Evolutionary conservation across 2,797 vertebrate species (phyloP).

Genomic region (Cuniculus paca): DNA sequence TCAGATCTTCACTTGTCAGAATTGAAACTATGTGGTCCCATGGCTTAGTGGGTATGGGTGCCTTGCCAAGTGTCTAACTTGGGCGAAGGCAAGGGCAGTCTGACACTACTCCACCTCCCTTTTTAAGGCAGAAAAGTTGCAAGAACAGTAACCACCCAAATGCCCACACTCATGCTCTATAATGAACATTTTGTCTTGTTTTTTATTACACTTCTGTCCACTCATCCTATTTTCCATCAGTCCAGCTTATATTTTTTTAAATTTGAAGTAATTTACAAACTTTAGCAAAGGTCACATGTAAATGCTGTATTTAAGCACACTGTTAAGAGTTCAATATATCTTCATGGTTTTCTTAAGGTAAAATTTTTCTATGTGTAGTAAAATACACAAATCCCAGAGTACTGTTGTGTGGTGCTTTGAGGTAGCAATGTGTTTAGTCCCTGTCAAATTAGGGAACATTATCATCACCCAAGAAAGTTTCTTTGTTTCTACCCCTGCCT

Average conservation of each 20-base stretch:
- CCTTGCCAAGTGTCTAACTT: neutral
- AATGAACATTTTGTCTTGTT: neutral
- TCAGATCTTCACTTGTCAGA: slow-evolving; percentile 26
- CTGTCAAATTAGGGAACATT: neutral
- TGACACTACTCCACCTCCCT: neutral
- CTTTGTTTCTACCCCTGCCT: neutral
- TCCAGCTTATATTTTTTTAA: neutral
- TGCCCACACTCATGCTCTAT: neutral
- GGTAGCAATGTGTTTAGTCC: neutral
- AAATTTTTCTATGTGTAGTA: neutral
- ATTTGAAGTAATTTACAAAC: slow-evolving; percentile 37
- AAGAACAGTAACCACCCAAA: neutral
- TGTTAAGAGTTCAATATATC: neutral
- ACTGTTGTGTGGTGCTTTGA: slow-evolving; percentile 52
- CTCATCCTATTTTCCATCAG: neutral
- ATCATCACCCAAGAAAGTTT: neutral
- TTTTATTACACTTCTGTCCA: neutral
- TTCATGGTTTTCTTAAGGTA: slow-evolving; percentile 38
- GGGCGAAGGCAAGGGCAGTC: neutral
- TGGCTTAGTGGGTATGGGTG: neutral
- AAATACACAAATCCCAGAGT: neutral
- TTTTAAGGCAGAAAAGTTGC: neutral
- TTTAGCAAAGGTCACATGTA: neutral
- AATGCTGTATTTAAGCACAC: neutral
- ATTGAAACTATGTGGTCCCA: neutral